These are phyloP conservation scores for Phenacoccus solenopsis DNA, from an alignment of 1,140 invertebrate species.

Conservation along the genomic window DNA sequence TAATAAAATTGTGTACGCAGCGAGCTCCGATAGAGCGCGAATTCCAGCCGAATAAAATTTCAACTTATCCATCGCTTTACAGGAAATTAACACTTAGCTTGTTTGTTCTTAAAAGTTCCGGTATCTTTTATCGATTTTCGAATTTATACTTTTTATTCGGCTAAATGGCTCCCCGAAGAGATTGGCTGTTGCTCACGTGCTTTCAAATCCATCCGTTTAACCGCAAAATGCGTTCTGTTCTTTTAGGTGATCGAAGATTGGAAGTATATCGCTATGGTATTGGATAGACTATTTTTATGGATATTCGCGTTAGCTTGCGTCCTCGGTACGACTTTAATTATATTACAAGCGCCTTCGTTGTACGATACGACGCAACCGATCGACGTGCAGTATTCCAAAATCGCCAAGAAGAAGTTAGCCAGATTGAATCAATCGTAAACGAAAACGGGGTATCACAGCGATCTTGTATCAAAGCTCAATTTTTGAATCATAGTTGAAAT, in stretches of 20 bases:
- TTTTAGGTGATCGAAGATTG: constrained; percentile 89
- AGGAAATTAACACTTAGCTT: neutral
- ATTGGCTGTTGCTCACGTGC: too few species aligned
- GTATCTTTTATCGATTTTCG: neutral
- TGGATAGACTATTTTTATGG: constrained; percentile 95
- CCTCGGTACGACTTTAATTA: constrained; percentile 80
- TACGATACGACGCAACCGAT: constrained; percentile 90
- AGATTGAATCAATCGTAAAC: neutral
- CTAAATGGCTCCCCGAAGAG: neutral
- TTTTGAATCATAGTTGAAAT: neutral
- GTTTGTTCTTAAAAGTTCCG: neutral
- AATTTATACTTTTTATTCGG: neutral
- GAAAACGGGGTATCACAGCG: neutral
- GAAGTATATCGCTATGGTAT: constrained; percentile 95
- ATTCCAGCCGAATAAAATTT: neutral
- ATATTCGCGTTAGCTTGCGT: constrained; percentile 91
- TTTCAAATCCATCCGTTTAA: neutral
- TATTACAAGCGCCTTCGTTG: constrained; percentile 85
- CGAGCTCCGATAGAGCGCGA: neutral
- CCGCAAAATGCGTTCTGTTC: constrained; percentile 23
- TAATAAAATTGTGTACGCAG: neutral
- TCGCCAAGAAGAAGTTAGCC: constrained; percentile 39
- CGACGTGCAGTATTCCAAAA: constrained; percentile 82
- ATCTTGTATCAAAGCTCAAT: neutral
- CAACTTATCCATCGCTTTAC: neutral